Conservation (phyloP, 2,888 invertebrate species). For the Pollenia labialis region DNA sequence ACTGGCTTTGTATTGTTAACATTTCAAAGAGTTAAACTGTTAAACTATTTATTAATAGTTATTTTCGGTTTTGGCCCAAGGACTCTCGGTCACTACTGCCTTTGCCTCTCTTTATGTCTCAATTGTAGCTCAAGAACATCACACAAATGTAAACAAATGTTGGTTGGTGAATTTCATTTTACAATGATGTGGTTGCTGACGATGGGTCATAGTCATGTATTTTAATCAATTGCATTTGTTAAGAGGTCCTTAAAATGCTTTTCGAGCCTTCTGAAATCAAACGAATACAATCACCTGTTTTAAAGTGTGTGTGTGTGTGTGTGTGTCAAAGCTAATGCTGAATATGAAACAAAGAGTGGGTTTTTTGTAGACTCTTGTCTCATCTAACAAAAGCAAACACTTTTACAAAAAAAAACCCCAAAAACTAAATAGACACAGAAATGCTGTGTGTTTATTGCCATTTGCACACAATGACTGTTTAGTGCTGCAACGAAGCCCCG, state of each 20-base stretch:
- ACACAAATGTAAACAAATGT: conserved; percentile 18
- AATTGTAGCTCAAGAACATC: background rate
- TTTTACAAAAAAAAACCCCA: background rate
- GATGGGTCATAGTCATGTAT: conserved; percentile 35
- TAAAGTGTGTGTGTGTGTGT: too few relatives aligned
- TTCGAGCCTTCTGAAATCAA: background rate
- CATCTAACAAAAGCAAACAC: conserved; percentile 13
- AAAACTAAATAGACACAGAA: conserved; percentile 28
- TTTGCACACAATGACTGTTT: conserved; percentile 2
- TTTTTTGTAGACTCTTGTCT: conserved; percentile 16
- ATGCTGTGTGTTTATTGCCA: conserved; percentile 19
- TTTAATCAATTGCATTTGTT: conserved; percentile 41
- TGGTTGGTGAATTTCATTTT: background rate
- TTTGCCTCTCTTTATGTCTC: too few relatives aligned
- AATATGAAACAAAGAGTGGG: background rate
- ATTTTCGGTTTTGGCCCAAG: background rate
- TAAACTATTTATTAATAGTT: conserved; percentile 1
- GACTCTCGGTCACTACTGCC: background rate
- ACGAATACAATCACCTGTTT: background rate
- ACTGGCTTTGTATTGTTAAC: conserved; percentile 27
- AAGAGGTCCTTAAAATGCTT: conserved; percentile 2
- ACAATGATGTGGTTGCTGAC: background rate
- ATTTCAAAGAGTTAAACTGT: conserved; percentile 25
- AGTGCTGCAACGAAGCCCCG: conserved; percentile 24
- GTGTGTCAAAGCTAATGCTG: background rate